phyloP scores from a whole-genome alignment of 2,888 invertebrate genomes.

The Ectropis crepuscularia region DNA sequence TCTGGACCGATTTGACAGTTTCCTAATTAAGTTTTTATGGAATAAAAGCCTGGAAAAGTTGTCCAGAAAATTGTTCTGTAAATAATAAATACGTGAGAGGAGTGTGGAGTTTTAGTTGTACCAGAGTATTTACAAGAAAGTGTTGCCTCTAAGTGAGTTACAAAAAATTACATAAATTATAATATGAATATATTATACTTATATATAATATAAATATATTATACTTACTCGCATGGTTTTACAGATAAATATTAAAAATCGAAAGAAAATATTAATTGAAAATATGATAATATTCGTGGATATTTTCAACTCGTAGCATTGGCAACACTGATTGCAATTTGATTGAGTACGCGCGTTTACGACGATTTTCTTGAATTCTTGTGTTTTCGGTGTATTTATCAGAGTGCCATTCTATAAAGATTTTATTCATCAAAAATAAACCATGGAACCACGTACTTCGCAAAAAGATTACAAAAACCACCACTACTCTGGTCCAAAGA shows the following conservation, averaged over 20 bases:
- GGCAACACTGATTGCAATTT: slow-evolving; percentile 3
- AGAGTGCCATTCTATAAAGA: slow-evolving; percentile 1
- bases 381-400: slow-evolving; percentile 4
- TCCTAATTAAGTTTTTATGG: too few relatives aligned
- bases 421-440: neutral
- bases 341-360: neutral
- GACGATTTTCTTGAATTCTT: neutral
- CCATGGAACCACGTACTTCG: neutral
- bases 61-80: too few relatives aligned
- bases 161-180: too few relatives aligned
- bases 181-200: too few relatives aligned
- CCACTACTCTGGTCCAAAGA: slow-evolving; percentile 3
- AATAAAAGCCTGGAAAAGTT: too few relatives aligned
- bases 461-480: slow-evolving; percentile 3
- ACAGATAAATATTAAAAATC: neutral
- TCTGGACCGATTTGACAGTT: too few relatives aligned
- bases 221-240: too few relatives aligned
- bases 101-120: too few relatives aligned
- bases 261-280: slow-evolving; percentile 3
- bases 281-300: slow-evolving; percentile 4
- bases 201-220: too few relatives aligned
- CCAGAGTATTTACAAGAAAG: too few relatives aligned
- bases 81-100: too few relatives aligned
- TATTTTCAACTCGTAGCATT: neutral
- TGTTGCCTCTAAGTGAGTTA: too few relatives aligned